A percentile compares a stretch with the other conserved stretches of the same genome.
Conservation (phyloP, 2,113 vertebrate genomes). For the Stegostoma tigrinum region DNA sequence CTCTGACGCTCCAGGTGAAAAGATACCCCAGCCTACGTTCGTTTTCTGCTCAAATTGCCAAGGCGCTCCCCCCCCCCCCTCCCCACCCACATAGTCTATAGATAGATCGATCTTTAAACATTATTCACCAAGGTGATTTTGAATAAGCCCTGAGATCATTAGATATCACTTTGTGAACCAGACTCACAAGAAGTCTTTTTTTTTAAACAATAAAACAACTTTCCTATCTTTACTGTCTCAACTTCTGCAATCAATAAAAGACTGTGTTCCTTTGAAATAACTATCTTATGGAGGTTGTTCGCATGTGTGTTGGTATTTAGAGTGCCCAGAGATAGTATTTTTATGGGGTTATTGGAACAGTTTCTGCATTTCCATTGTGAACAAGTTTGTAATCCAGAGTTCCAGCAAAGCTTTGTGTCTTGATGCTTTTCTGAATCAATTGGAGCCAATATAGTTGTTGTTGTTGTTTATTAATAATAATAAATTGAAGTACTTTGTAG, state of each 20-base stretch:
- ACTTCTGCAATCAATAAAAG: too few relatives aligned
- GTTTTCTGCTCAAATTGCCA: background rate
- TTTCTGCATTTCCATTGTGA: background rate
- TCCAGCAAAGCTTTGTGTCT: background rate
- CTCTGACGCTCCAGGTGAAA: too few relatives aligned
- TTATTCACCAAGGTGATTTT: background rate
- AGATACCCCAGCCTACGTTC: too few relatives aligned
- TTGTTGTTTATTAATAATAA: too few relatives aligned
- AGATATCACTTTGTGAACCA: background rate
- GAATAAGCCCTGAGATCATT: too few relatives aligned
- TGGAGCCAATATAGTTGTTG: background rate
- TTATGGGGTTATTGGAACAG: background rate
- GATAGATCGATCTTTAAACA: background rate
- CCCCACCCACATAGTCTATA: background rate
- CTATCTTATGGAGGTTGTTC: too few relatives aligned
- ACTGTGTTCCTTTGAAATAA: background rate
- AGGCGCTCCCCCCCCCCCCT: too few relatives aligned
- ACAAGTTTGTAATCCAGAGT: background rate
- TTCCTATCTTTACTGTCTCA: too few relatives aligned
- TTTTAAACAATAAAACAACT: too few relatives aligned
- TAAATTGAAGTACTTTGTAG: too few relatives aligned
- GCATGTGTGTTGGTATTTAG: background rate
- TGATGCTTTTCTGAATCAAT: background rate
- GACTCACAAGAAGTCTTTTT: background rate
- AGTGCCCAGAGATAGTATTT: background rate